Evolutionary conservation across 92 coral and sea anemone genomes (phyloP), one percentile per base, ranked within the genome.

Genomic region (Epizoanthus ramosus): DNA sequence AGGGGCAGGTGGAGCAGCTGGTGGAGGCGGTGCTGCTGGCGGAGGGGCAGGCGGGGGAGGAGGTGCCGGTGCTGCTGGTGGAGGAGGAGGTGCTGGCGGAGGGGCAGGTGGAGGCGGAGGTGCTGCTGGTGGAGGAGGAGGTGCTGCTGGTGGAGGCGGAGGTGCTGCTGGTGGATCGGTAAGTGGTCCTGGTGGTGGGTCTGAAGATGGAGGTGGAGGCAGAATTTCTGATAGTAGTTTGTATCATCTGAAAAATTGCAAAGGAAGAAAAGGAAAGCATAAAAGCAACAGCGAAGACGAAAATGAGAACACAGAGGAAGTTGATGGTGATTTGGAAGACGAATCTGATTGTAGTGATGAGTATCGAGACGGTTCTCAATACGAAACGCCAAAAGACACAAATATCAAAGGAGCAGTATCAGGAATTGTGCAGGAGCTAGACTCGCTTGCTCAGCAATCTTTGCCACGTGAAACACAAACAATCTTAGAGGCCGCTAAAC

Each of bases 171-270:
- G 1, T 47, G 53, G 53, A 47, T 7, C 9, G 2, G 53, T 7
- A 47, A 14, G 53, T 47, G 53, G 14, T 47, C 0, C 53, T 47
- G 53, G 53, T 8, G 53, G 53, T 8, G 53, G 12, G 14, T 8
- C 52, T 0, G 92, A 69, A 0, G 91, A 69, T 0, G 92, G 80
- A 1, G 93, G 79, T 0, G 92, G 94, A 77, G 16, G 95, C 45
- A 0, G 91, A 83, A 3, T 85, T 33, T 1, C 90, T 79, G 0
- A 90, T 24, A 5, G 89, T 63, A 5, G 89, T 84, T 18, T 87
- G 17, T 86, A 82, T 15, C 88, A 71, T 0, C 1, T 52, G 14
- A 59, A 39, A 13, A 60, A 6, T 37, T 12, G 56, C 15, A 39
- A 28, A 12, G 19, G 9, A 12, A 60, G 47, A 3, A 41, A 41